phyloP scores from a whole-genome alignment of 2,797 vertebrate genomes.

The Ptychobarbus kaznakovi region DNA sequence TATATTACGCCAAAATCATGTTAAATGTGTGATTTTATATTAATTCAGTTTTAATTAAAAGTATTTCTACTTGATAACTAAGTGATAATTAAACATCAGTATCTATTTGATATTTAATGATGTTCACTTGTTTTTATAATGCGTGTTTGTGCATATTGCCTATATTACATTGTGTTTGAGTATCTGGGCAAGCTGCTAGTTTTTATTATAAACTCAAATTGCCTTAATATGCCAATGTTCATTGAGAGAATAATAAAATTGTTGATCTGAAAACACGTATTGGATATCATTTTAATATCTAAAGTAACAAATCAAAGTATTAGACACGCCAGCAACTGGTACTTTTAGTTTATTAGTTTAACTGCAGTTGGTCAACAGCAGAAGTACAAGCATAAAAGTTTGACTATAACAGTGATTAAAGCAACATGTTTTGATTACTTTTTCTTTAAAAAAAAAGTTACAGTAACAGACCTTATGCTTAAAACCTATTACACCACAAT shows the following conservation, averaged over 20 bases:
- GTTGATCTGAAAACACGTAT: neutral
- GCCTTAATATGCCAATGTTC: neutral
- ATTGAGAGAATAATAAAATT: neutral
- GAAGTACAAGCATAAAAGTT: conserved; percentile 96
- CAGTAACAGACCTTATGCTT: conserved; percentile 92
- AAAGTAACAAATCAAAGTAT: neutral
- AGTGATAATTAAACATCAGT: conserved; percentile 33
- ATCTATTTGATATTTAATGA: conserved; percentile 57
- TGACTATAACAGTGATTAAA: conserved; percentile 95
- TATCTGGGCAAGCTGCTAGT: neutral
- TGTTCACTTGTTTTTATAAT: conserved; percentile 59
- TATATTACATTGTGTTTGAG: neutral
- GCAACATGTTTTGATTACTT: conserved; percentile 81
- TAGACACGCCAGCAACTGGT: conserved; percentile 58
- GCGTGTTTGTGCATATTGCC: conserved; percentile 37
- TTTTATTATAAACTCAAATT: neutral
- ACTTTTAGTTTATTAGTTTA: conserved; percentile 92
- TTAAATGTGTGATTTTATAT: conserved; percentile 47
- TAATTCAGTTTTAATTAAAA: conserved; percentile 53
- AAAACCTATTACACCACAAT: conserved; percentile 91
- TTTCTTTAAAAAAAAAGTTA: conserved; percentile 85
- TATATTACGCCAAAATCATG: conserved; percentile 8
- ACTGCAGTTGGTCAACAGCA: conserved; percentile 92
- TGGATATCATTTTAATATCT: neutral
- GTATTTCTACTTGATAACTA: conserved; percentile 63